Evolutionary conservation across 2,113 vertebrate species (phyloP).

Genomic region (Rhombomys opimus): DNA sequence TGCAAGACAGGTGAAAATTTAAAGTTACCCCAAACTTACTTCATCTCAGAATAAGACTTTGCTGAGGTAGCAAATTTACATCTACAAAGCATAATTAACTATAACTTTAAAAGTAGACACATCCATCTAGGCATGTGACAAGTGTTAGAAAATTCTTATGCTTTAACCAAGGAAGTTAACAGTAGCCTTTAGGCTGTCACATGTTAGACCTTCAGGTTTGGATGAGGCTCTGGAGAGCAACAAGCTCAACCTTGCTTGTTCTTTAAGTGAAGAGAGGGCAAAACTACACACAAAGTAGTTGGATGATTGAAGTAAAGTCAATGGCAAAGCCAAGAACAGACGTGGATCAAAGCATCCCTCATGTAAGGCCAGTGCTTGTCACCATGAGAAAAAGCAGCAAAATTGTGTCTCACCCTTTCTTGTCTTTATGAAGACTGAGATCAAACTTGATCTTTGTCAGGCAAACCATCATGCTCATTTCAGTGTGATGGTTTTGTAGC

Average conservation of each 20-base stretch:
- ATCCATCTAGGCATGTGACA: not conserved
- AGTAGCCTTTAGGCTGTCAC: not conserved
- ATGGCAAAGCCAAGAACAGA: not conserved
- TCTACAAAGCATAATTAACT: not conserved
- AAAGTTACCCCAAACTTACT: not conserved
- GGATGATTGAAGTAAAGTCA: not conserved
- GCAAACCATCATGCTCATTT: not conserved
- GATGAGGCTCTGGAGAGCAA: not conserved
- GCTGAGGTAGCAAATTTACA: not conserved
- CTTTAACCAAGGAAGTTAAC: not conserved
- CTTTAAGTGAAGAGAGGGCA: not conserved
- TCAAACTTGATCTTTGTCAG: constrained; percentile 8
- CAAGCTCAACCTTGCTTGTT: not conserved
- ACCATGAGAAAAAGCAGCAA: not conserved
- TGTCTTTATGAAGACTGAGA: not conserved
- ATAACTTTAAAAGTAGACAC: constrained; percentile 34
- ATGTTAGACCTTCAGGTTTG: not conserved
- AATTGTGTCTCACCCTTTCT: not conserved
- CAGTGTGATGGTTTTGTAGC: not conserved
- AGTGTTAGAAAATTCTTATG: not conserved
- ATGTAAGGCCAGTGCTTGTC: not conserved
- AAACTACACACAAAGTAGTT: not conserved
- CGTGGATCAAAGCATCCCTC: not conserved
- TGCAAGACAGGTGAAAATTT: not conserved
- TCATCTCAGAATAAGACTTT: not conserved